Base-by-base conservation (phyloP, 2,797 vertebrate species). In the Microctenopoma lineatum region DNA sequence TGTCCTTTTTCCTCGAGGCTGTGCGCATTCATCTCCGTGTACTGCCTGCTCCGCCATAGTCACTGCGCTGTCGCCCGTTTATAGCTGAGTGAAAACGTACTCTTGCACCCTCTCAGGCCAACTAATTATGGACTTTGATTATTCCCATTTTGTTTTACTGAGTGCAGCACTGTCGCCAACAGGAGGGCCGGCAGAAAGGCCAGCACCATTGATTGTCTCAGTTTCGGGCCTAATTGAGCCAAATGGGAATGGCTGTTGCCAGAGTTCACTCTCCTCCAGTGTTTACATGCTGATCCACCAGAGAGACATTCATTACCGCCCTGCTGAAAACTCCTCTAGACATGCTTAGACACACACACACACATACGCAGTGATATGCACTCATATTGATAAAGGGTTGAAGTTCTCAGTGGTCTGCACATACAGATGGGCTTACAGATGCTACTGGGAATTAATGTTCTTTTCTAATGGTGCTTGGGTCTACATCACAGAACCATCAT, bases 151-250 rank as follows among this genome's bases (percentile, higher is more conserved):
- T 89, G 84, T 92, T 90, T 91, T 85, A 87, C 77, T 87, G 85
- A 87, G 87, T 79, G 75, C n/a, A 54, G 75, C 46, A 66, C 79
- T 39, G 41, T 72, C 65, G 90, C 92, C 93, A 90, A 88, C 88
- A 90, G 86, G 83, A 87, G 27, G 84, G 70, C 82, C 81, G 26
- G 76, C 86, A 91, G 88, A 90, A 91, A 93, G 89, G 89, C 90
- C 87, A 88, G 82, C 73, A 44, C 87, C 89, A 89, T 87, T 88
- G 89, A 93, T 91, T 92, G 89, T 93, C 86, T 92, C 87, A 80
- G 84, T 93, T 93, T 93, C 87, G 45, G 90, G 79, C 85, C 87
- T 95, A 94, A 94, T 94, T 95, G 93, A 94, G 92, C 93, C 94
- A 94, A 94, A 94, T 93, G 94, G 94, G 94, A 95, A 88, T 86